Evolutionary conservation across 2,888 invertebrate genomes (phyloP).

Genomic region (Archips crataeganus): DNA sequence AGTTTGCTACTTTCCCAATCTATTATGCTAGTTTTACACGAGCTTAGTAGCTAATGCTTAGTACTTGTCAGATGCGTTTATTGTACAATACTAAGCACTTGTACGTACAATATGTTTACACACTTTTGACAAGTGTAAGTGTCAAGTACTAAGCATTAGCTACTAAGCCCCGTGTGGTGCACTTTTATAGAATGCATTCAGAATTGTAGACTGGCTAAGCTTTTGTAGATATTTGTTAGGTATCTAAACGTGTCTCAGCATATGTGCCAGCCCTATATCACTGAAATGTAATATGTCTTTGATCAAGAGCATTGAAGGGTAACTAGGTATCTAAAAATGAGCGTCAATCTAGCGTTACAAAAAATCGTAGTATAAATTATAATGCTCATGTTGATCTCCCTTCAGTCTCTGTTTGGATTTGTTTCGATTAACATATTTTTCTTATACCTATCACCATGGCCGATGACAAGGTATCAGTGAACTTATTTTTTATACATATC

Average conservation of each 20-base stretch:
- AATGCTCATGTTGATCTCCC: slow-evolving; percentile 59
- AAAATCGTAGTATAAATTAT: slow-evolving; percentile 68
- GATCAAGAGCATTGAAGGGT: slow-evolving; percentile 75
- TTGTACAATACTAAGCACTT: no score
- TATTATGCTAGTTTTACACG: no score
- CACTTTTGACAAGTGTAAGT: no score
- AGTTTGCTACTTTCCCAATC: neutral
- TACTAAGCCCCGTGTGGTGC: no score
- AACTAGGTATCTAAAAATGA: slow-evolving; percentile 70
- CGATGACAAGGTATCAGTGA: slow-evolving; percentile 66
- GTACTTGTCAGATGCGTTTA: no score
- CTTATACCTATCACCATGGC: slow-evolving; percentile 60
- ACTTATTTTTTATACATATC: slow-evolving; percentile 6
- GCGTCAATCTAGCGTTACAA: slow-evolving; percentile 71
- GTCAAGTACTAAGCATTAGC: no score
- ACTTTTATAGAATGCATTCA: no score
- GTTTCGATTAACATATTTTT: slow-evolving; percentile 48
- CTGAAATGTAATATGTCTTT: slow-evolving; percentile 67
- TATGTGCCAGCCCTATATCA: slow-evolving; percentile 61
- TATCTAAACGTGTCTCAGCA: neutral
- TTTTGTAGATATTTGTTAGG: neutral
- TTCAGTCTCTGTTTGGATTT: slow-evolving; percentile 66
- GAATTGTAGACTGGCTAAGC: neutral
- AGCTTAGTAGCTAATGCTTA: no score
- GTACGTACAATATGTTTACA: no score